Conservation (phyloP, 2,888 invertebrate species). For the Limnephilus marmoratus region DNA sequence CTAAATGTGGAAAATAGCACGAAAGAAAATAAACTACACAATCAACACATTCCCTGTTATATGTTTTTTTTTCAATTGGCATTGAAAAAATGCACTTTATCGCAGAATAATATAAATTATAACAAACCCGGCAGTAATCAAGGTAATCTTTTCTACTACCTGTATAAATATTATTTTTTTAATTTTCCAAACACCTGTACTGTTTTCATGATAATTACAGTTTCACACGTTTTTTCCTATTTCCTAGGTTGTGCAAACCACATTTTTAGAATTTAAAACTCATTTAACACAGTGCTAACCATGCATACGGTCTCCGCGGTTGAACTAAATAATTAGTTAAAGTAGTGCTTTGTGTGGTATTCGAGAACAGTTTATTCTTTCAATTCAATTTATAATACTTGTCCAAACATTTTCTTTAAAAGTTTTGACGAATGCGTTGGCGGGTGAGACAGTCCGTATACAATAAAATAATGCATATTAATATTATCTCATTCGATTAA, state of each 20-base stretch:
- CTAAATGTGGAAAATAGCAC: background rate
- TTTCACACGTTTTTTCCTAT: background rate
- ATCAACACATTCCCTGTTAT: background rate
- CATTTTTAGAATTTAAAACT: background rate
- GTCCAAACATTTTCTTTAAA: background rate
- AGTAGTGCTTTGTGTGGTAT: background rate
- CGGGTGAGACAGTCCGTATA: background rate
- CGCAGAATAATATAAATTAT: background rate
- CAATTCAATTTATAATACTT: background rate
- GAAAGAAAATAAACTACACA: background rate
- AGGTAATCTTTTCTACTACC: background rate
- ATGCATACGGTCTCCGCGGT: background rate
- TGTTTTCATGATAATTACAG: background rate
- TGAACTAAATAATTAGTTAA: background rate
- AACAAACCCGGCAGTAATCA: background rate
- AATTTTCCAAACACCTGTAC: background rate
- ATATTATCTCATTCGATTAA: too few species aligned
- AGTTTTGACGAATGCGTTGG: background rate
- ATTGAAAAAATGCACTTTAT: background rate
- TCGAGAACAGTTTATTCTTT: background rate
- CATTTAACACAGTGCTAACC: background rate
- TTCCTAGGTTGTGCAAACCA: background rate
- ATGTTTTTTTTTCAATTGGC: background rate
- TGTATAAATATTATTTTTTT: background rate
- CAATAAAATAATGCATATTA: background rate